Evolutionary conservation across 64 coral and sea anemone species (phyloP).

Genomic region (Montipora foliosa): DNA sequence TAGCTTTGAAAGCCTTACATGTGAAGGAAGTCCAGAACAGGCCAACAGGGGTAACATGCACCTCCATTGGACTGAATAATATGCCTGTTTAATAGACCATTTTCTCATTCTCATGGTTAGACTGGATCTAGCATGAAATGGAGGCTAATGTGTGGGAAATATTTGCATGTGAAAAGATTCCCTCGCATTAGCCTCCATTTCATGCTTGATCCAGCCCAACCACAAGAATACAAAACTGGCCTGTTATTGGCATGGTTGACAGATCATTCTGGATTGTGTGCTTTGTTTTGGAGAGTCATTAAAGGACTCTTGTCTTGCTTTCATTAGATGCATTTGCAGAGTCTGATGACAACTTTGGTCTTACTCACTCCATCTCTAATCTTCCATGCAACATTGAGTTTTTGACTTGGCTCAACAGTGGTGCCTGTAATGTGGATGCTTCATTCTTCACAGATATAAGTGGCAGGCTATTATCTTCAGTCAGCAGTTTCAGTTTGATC

Average conservation of each 20-base stretch:
- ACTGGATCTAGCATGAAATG: too few relatives aligned
- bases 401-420: conserved; percentile 83
- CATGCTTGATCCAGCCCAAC: too few relatives aligned
- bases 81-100: too few relatives aligned
- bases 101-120: too few relatives aligned
- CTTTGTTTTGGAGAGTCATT: neutral
- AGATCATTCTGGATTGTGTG: too few relatives aligned
- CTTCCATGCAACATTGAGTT: conserved; percentile 85
- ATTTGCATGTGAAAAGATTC: too few relatives aligned
- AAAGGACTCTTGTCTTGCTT: neutral
- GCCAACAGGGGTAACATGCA: neutral
- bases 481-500: conserved; percentile 76
- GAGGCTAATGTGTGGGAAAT: too few relatives aligned
- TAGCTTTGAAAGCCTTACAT: conserved; percentile 18
- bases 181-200: too few relatives aligned
- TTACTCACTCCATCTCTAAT: neutral
- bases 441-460: conserved; percentile 74
- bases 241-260: too few relatives aligned
- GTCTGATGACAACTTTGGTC: conserved; percentile 11
- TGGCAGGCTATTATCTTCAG: conserved; percentile 66
- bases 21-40: neutral
- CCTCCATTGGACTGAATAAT: neutral
- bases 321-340: conserved; percentile 25
- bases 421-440: conserved; percentile 86
- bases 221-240: too few relatives aligned